These are phyloP conservation scores for Hypena proboscidalis DNA, from an alignment of 2,888 invertebrate species.

Conservation along the genomic window DNA sequence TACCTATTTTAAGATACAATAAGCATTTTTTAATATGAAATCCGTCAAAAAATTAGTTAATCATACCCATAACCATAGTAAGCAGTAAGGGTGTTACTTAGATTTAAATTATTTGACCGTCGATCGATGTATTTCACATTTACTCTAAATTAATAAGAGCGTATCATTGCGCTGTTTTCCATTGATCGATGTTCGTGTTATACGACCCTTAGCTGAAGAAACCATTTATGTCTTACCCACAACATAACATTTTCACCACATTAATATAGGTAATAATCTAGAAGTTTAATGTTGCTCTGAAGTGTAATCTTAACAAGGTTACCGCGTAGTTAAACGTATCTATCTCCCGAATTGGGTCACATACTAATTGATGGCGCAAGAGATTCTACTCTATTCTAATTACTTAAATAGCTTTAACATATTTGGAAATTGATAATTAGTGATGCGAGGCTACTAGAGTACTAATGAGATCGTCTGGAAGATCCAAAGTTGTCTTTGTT, in stretches of 20 bases:
- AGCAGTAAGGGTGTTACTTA: too few species aligned
- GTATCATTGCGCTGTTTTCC: too few species aligned
- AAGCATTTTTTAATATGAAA: too few species aligned
- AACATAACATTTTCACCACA: conserved; percentile 50
- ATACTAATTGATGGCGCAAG: conserved; percentile 72
- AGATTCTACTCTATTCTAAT: conserved; percentile 58
- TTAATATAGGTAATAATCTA: conserved; percentile 56
- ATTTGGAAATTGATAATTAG: conserved; percentile 21
- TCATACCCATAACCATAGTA: too few species aligned
- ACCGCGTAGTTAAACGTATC: conserved; percentile 69
- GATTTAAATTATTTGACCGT: too few species aligned
- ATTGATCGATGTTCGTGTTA: too few species aligned
- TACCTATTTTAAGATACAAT: too few species aligned
- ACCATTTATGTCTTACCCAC: too few species aligned
- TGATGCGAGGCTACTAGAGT: conserved; percentile 6
- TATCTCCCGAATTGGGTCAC: conserved; percentile 78
- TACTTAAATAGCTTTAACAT: conserved; percentile 31
- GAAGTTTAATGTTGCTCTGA: conserved; percentile 47
- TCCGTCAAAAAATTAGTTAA: too few species aligned
- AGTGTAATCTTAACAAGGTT: conserved; percentile 69
- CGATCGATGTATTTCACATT: too few species aligned
- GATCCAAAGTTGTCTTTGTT: not conserved
- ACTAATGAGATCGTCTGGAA: not conserved
- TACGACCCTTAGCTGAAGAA: too few species aligned
- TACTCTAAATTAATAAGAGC: too few species aligned